phyloP scores from a whole-genome alignment of 1,140 invertebrate species.

The Drosophila chauvacae region DNA sequence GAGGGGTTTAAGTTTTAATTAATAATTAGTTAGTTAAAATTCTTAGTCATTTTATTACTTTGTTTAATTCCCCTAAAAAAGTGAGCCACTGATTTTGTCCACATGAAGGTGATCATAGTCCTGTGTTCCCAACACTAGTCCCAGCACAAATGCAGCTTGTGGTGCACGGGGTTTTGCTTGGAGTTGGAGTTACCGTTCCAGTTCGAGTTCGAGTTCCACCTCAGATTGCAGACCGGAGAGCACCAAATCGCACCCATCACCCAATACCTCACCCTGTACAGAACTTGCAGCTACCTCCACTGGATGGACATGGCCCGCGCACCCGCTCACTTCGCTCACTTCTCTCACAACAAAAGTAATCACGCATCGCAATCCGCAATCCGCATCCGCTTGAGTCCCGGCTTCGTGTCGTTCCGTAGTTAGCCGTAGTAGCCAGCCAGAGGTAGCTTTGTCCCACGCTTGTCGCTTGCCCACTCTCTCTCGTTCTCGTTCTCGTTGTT shows the following conservation, averaged over 20 bases:
- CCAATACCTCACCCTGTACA: constrained; percentile 46
- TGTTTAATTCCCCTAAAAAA: neutral
- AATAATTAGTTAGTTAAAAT: neutral
- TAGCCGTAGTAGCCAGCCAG: constrained; percentile 24
- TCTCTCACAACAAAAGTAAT: constrained; percentile 30
- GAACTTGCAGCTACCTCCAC: constrained; percentile 37
- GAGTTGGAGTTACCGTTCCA: constrained; percentile 36
- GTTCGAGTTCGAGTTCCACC: constrained; percentile 26
- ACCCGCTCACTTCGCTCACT: constrained; percentile 31
- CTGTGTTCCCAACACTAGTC: constrained; percentile 31
- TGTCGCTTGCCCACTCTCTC: constrained; percentile 44
- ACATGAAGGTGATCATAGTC: neutral
- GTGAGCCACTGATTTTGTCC: constrained; percentile 1
- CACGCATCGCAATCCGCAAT: constrained; percentile 13
- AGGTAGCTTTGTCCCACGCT: constrained; percentile 42
- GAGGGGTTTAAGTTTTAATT: too few relatives aligned
- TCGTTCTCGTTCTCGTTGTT: constrained; percentile 36
- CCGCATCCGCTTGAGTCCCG: constrained; percentile 41
- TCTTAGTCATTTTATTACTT: neutral
- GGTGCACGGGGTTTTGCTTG: constrained; percentile 48
- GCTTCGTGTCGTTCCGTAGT: constrained; percentile 54
- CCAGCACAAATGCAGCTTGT: constrained; percentile 37
- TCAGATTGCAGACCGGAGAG: constrained; percentile 44
- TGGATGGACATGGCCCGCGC: constrained; percentile 37
- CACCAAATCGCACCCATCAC: constrained; percentile 50